Conservation (phyloP, 2,797 vertebrate genomes). For the Amblyraja radiata region DNA sequence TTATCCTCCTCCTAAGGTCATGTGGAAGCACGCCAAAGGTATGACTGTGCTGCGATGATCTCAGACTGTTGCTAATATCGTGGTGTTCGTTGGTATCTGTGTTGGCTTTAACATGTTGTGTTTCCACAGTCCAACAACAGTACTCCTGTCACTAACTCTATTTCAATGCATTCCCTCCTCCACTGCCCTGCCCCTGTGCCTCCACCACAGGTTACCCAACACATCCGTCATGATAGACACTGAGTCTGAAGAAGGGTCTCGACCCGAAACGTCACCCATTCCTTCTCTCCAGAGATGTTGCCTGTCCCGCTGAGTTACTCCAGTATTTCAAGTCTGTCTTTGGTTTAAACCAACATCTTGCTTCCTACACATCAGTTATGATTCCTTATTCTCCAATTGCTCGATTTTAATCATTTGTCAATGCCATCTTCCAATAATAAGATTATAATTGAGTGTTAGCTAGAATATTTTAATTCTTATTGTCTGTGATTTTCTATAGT, state of each 20-base stretch:
- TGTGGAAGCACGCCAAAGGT: conserved; percentile 98
- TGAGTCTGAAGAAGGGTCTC: too few species aligned
- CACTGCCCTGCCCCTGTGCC: neutral
- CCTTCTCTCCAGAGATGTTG: too few species aligned
- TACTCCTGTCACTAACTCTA: neutral
- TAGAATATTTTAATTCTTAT: neutral
- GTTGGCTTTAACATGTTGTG: neutral
- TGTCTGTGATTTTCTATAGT: neutral
- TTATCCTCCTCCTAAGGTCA: conserved; percentile 93
- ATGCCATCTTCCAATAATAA: neutral
- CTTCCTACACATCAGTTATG: neutral
- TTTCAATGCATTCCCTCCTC: neutral
- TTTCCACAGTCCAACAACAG: neutral
- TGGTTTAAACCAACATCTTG: too few species aligned
- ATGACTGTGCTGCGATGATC: conserved; percentile 38
- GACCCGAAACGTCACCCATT: too few species aligned
- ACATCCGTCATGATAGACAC: neutral
- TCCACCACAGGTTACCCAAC: neutral
- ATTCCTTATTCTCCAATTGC: neutral
- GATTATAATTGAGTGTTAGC: neutral
- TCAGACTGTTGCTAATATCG: neutral
- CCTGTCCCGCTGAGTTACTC: too few species aligned
- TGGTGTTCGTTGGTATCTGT: neutral
- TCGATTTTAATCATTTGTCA: neutral
- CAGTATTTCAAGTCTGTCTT: too few species aligned